Evolutionary conservation across 2,113 vertebrate species (phyloP), one percentile per base, ranked within the genome.

Genomic region (Pimephales promelas): DNA sequence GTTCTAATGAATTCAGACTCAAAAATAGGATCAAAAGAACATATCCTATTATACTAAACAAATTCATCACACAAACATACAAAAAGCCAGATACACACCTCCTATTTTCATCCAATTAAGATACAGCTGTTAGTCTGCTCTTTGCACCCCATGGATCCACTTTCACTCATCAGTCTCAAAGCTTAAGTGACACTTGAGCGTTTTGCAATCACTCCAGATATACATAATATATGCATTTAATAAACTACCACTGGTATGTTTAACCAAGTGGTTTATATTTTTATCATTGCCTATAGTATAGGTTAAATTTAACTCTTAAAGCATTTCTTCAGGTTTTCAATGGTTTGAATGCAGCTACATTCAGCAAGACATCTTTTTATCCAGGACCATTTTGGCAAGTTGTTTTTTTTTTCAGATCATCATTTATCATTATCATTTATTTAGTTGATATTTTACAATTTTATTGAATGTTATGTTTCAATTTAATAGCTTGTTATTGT

Each of bases 151-250:
- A 61, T 61, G 36, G 4, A 14, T 61, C 75, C 31, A 78, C 28
- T 61, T 59, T 40, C 5, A 56, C 45, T 73, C 71, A 49, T 28
- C 14, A 49, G 71, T 26, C 43, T 73, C 3, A 2, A 14, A 20
- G 52, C 31, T 45, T 31, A 49, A 64, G 57, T 31, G 56, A 64
- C 57, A 64, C 59, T 64, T 64, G 10, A 45, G 76, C 1, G 4
- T 28, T 13, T 43, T 64, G 59, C 59, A 79, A 79, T 79, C 77
- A 79, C 36, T 79, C 11, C 40, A 52, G 24, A 73, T 45, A 79
- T 24, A 64, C 8, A 79, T 43, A n/a, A 45, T 45, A 61, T 20
- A 47, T 18, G 13, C 8, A 49, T 45, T 49, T 16, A 49, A 73
- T 73, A 47, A 26, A 73, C 20, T 28, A 28, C 57, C 24, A 26